These are phyloP conservation scores for Siniperca chuatsi DNA, from an alignment of 2,113 vertebrate species.

Conservation along the genomic window DNA sequence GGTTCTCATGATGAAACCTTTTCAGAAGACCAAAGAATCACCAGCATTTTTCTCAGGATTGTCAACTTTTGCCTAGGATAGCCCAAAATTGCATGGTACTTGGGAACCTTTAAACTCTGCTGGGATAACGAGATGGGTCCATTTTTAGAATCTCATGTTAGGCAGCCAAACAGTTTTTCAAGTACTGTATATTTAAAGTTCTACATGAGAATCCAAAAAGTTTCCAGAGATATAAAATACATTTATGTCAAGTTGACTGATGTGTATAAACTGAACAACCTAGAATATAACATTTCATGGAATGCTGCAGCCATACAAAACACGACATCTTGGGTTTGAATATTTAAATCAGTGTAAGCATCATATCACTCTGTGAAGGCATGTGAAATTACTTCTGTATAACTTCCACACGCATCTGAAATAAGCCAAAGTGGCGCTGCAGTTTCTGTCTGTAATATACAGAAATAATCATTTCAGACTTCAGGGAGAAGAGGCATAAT, in stretches of 20 bases:
- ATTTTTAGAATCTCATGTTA: background rate
- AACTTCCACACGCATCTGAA: background rate
- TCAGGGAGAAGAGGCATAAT: background rate
- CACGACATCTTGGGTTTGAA: background rate
- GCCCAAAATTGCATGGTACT: background rate
- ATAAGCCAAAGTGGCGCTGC: background rate
- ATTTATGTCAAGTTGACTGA: background rate
- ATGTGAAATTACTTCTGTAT: background rate
- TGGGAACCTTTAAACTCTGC: background rate
- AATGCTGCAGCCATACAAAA: background rate
- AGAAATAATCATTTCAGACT: background rate
- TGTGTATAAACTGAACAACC: too few species aligned
- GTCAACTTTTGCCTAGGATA: background rate
- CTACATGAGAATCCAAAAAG: background rate
- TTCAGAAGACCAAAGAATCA: background rate
- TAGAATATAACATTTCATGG: background rate
- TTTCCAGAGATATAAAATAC: background rate
- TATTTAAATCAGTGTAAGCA: background rate
- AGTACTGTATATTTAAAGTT: background rate
- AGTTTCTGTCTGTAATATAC: background rate
- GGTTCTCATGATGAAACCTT: background rate
- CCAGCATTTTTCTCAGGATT: background rate
- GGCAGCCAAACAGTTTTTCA: background rate
- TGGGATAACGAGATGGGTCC: background rate
- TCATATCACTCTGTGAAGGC: too few species aligned